phyloP scores from a whole-genome alignment of 1,140 invertebrate genomes.

The Dreissena polymorpha region DNA sequence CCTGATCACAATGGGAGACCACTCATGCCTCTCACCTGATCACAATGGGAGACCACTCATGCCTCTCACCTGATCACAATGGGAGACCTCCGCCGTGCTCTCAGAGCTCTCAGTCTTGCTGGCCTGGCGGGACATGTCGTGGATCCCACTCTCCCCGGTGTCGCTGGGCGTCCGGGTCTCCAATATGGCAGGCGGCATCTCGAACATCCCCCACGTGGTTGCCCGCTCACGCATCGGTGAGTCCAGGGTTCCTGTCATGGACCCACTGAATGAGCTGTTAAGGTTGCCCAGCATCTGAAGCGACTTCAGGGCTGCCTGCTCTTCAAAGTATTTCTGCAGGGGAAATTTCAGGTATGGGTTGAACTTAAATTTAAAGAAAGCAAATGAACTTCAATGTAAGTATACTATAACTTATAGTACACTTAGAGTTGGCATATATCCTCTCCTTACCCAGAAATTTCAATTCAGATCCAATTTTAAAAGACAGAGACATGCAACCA shows the following conservation, averaged over 20 bases:
- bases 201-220: conserved; percentile 57
- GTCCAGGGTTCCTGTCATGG: conserved; percentile 15
- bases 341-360: neutral
- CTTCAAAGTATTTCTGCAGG: conserved; percentile 56
- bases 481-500: too few species aligned
- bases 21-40: too few species aligned
- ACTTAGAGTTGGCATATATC: too few species aligned
- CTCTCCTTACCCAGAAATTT: too few species aligned
- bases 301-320: conserved; percentile 28
- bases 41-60: too few species aligned
- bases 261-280: conserved; percentile 22
- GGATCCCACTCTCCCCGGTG: conserved; percentile 69
- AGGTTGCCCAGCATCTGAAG: neutral
- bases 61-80: conserved; percentile 30
- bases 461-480: too few species aligned
- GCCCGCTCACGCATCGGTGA: conserved; percentile 56
- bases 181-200: conserved; percentile 53
- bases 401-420: too few species aligned
- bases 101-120: conserved; percentile 74
- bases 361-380: too few species aligned
- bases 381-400: too few species aligned
- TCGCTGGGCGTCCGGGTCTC: conserved; percentile 63
- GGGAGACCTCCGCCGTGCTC: conserved; percentile 55
- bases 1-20: too few species aligned
- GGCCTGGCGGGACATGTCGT: conserved; percentile 74